Evolutionary conservation across 2,113 vertebrate genomes (phyloP), one percentile per base, ranked within the genome.

Genomic region (Chrysochloris asiatica): DNA sequence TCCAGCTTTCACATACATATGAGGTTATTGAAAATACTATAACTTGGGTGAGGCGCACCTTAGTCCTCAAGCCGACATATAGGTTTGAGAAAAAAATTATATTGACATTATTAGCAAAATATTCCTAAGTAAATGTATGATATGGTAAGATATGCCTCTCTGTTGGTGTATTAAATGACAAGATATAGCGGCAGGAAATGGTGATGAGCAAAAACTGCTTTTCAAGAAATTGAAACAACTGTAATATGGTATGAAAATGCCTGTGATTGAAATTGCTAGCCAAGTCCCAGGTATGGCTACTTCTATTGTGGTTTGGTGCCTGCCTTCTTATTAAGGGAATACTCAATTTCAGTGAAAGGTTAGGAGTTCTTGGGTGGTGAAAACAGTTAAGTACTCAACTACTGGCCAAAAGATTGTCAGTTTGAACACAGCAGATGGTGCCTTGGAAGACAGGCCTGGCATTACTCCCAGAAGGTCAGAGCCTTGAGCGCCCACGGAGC

Each of bases 201-300:
- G 30, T 56, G 48, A 83, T 54, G 56, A 90, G 71, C 83, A 88
- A 87, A 88, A 63, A 43, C 61, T 36, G 43, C 48, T 95, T 91
- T 75, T 56, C 38, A 65, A 88, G 80, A 36, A 77, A 75, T 54
- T 80, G 75, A 75, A 91, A 69, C 69, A 89, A 59, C 83, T 38
- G 79, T 81, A 67, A 87, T 48, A 30, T 11, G 78, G 52, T 43
- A 54, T 4, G 11, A 72, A 73, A 88, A 93, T 22, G 28, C 52
- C 65, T 48, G 0, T 73, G 63, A 24, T 92, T 86, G 82, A 75
- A 69, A 22, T 33, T 30, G n/a, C 63, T 83, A 71, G 93, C 67
- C 83, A 81, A 83, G 17, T 26, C 28, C 56, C 30, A 14, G 54
- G n/a, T 4, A 17, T 43, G 33, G 85, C 33, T 91, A 41, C 83